phyloP scores from a whole-genome alignment of 1,140 invertebrate genomes.

The Drosophila albomicans region DNA sequence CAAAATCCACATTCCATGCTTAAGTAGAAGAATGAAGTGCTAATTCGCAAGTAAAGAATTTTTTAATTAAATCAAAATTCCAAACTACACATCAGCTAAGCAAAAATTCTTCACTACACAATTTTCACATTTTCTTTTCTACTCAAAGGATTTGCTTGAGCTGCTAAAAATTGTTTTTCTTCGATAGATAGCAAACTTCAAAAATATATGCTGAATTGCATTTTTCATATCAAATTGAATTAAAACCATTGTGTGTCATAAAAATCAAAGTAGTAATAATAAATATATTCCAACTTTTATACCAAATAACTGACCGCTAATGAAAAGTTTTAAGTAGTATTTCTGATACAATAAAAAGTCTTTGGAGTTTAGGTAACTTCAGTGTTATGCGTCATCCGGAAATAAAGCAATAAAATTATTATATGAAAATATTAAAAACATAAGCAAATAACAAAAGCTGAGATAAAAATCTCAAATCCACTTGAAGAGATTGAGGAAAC shows the following conservation, averaged over 20 bases:
- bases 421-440: constrained; percentile 29
- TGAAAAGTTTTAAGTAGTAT: constrained; percentile 34
- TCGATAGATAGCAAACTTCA: background rate
- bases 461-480: constrained; percentile 20
- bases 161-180: background rate
- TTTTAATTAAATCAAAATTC: too few species aligned
- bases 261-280: constrained; percentile 7
- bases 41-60: too few species aligned
- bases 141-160: background rate
- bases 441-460: constrained; percentile 46
- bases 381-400: constrained; percentile 28
- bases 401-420: constrained; percentile 38
- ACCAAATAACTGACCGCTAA: constrained; percentile 9
- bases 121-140: too few species aligned
- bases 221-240: constrained; percentile 9
- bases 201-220: constrained; percentile 24
- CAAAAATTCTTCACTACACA: too few species aligned
- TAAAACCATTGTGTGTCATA: constrained; percentile 15
- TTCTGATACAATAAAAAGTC: background rate
- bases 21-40: background rate
- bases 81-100: too few species aligned
- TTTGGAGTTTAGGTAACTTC: constrained; percentile 6
- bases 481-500: constrained; percentile 17
- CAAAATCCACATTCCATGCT: background rate
- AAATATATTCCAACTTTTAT: constrained; percentile 22